Conservation (phyloP, 2,113 vertebrate species). For the Coryphaenoides rupestris region DNA sequence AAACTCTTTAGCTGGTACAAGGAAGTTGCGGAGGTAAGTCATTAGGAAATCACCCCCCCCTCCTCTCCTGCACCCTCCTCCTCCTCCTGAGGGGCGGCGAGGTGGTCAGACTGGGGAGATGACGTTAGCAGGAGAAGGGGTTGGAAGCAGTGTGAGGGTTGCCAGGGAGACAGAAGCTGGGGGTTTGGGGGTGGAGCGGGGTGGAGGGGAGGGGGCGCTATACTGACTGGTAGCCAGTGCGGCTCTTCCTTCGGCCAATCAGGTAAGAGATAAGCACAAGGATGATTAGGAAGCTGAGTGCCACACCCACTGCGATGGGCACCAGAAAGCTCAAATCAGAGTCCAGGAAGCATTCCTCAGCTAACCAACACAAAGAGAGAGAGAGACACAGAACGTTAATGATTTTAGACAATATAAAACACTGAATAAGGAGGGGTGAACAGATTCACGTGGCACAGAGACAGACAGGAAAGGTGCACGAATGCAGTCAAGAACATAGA, state of each 20-base stretch:
- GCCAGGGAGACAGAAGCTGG: constrained; percentile 2
- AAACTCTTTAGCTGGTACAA: not conserved
- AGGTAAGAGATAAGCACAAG: constrained; percentile 93
- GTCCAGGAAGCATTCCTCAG: constrained; percentile 94
- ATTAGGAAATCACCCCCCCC: not conserved
- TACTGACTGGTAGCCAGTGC: constrained; percentile 92
- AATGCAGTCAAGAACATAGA: not conserved
- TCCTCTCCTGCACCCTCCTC: too few relatives aligned
- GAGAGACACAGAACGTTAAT: constrained; percentile 42
- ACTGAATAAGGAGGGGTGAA: not conserved
- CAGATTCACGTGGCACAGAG: constrained; percentile 8
- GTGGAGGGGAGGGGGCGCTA: constrained; percentile 53
- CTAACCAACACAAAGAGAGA: constrained; percentile 68
- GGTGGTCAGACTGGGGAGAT: not conserved
- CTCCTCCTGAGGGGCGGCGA: constrained; percentile 16
- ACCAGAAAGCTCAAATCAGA: constrained; percentile 98
- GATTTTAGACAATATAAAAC: constrained; percentile 4
- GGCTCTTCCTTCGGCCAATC: constrained; percentile 93
- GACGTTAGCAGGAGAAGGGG: not conserved
- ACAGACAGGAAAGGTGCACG: constrained; percentile 11
- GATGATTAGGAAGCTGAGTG: constrained; percentile 92
- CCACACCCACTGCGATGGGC: constrained; percentile 89
- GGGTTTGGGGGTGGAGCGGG: too few relatives aligned
- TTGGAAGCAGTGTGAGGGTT: constrained; percentile 12
- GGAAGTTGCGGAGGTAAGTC: constrained; percentile 25